Conservation (phyloP, 2,797 vertebrate species). For the Acridotheres tristis region DNA sequence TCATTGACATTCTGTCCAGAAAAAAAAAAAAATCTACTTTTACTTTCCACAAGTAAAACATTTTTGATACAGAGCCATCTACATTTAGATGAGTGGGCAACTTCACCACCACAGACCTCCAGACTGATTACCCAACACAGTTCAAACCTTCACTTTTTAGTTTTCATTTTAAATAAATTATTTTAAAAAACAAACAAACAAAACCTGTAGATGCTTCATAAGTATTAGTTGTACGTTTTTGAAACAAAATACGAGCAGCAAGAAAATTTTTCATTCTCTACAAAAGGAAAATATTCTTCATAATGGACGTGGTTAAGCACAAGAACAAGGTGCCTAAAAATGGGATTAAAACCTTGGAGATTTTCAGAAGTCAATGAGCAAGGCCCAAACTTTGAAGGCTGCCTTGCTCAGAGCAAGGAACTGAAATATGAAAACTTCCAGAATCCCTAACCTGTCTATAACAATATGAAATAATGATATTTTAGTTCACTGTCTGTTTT, state of each 20-base stretch:
- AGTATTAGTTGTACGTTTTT: not conserved
- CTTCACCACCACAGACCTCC: not conserved
- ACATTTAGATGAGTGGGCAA: not conserved
- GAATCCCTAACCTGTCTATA: not conserved
- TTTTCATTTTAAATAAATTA: not conserved
- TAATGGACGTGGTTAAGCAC: too few species aligned
- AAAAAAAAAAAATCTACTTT: not conserved
- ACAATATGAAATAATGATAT: not conserved
- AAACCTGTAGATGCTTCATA: not conserved
- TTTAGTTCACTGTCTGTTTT: not conserved
- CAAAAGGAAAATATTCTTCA: not conserved
- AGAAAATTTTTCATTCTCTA: not conserved
- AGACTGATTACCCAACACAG: not conserved
- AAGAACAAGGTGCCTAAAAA: not conserved
- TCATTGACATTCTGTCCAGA: not conserved
- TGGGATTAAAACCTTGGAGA: fast-evolving
- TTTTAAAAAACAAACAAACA: too few species aligned
- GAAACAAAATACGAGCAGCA: not conserved
- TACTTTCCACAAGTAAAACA: not conserved
- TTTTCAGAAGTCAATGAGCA: not conserved
- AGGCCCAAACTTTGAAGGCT: not conserved
- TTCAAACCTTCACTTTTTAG: not conserved
- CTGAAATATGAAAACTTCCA: not conserved
- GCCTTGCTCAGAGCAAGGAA: not conserved
- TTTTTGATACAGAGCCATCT: not conserved